A percentile compares a stretch with the other conserved stretches of the same genome.
Conservation (phyloP, 1,140 invertebrate genomes). For the Euura lappo region DNA sequence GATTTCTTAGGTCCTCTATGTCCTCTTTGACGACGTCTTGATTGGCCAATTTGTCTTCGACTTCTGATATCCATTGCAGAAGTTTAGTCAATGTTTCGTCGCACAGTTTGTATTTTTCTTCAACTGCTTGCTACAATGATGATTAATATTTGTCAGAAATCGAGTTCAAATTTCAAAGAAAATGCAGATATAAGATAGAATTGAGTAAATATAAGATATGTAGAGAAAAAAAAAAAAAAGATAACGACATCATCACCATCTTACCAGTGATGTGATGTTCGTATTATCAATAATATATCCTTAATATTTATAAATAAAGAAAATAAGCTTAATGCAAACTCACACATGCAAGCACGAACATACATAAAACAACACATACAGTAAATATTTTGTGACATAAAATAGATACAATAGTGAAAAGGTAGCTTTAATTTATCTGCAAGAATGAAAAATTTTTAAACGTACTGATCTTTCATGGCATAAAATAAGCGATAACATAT, state of each 20-base stretch:
- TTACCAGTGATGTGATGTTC: conserved; percentile 40
- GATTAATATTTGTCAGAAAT: conserved; percentile 6
- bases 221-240: too few species aligned
- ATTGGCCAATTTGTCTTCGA: conserved; percentile 86
- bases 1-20: conserved; percentile 85
- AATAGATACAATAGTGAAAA: conserved; percentile 41
- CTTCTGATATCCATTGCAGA: conserved; percentile 84
- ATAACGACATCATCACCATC: conserved; percentile 35
- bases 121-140: conserved; percentile 82
- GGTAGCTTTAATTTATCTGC: conserved; percentile 53
- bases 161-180: conserved; percentile 13
- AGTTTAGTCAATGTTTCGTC: conserved; percentile 85
- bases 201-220: neutral
- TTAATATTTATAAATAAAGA: conserved; percentile 21
- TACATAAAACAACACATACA: conserved; percentile 46
- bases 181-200: conserved; percentile 46
- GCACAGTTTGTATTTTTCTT: conserved; percentile 92
- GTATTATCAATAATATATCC: conserved; percentile 33
- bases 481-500: conserved; percentile 33
- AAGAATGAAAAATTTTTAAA: conserved; percentile 46
- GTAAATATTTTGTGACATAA: conserved; percentile 38
- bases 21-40: conserved; percentile 90
- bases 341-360: conserved; percentile 61
- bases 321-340: conserved; percentile 49
- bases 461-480: conserved; percentile 45